phyloP scores from a whole-genome alignment of 1,140 invertebrate species.

The Drosophila bipectinata region DNA sequence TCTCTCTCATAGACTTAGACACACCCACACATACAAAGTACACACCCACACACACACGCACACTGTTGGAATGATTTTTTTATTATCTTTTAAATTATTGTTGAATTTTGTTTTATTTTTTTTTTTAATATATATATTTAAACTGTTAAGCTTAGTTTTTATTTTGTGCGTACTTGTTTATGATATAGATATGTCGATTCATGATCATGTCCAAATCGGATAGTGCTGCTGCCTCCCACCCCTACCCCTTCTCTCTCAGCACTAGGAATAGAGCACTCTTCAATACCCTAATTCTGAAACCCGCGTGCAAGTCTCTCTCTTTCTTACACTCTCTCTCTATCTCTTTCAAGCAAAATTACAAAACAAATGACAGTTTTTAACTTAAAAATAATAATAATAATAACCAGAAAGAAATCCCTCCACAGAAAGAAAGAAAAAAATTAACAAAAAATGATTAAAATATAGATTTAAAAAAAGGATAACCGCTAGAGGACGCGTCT shows the following conservation, averaged over 20 bases:
- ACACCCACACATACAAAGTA: conserved; percentile 16
- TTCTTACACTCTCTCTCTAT: conserved; percentile 29
- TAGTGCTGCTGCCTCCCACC: neutral
- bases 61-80: conserved; percentile 58
- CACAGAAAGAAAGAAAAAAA: conserved; percentile 38
- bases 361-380: conserved; percentile 40
- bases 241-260: neutral
- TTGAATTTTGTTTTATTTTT: conserved; percentile 77
- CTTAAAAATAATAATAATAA: conserved; percentile 5
- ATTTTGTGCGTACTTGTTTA: conserved; percentile 58
- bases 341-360: conserved; percentile 12
- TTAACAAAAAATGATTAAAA: conserved; percentile 23
- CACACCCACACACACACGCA: conserved; percentile 48
- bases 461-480: conserved; percentile 30
- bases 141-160: conserved; percentile 63
- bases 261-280: neutral
- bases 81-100: conserved; percentile 81
- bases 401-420: conserved; percentile 59
- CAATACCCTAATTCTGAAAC: conserved; percentile 7
- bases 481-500: conserved; percentile 22
- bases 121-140: conserved; percentile 45
- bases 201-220: conserved; percentile 50
- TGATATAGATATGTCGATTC: conserved; percentile 45
- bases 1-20: conserved; percentile 51
- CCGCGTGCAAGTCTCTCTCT: conserved; percentile 45